These are phyloP conservation scores for Rosalia funebris DNA, from an alignment of 2,888 invertebrate species.

Conservation along the genomic window DNA sequence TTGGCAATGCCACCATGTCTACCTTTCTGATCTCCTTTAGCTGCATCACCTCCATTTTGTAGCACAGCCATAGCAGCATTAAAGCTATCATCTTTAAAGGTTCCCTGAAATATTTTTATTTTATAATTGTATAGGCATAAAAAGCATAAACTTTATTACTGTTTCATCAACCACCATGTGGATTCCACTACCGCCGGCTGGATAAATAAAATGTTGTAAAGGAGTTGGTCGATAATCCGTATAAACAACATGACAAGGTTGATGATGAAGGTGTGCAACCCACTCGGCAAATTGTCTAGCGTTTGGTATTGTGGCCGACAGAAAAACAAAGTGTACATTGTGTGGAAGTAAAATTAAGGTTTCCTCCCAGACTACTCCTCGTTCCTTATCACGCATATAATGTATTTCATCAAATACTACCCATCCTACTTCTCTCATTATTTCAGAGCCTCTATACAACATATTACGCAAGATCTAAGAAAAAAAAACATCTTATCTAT, in stretches of 20 bases:
- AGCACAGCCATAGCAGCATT: conserved; percentile 96
- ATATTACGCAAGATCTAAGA: conserved; percentile 92
- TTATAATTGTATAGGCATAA: neutral
- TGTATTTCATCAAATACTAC: conserved; percentile 99
- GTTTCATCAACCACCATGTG: conserved; percentile 95
- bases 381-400: conserved; percentile 99
- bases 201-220: conserved; percentile 97
- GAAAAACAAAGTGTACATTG: conserved; percentile 97
- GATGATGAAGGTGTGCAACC: conserved; percentile 93
- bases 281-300: conserved; percentile 95
- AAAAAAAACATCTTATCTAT: conserved; percentile 14
- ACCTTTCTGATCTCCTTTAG: conserved; percentile 83
- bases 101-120: conserved; percentile 69
- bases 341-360: conserved; percentile 96
- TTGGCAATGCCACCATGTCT: conserved; percentile 78
- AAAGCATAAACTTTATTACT: too few species aligned
- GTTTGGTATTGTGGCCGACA: conserved; percentile 99
- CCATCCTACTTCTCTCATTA: conserved; percentile 99
- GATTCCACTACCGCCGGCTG: conserved; percentile 94
- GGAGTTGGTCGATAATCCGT: conserved; percentile 98
- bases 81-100: conserved; percentile 97
- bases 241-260: conserved; percentile 99
- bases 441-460: conserved; percentile 97
- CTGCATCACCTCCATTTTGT: conserved; percentile 82
- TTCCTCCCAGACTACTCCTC: conserved; percentile 99